Conservation (phyloP, 2,888 invertebrate genomes). For the Leptopilina myrica region DNA sequence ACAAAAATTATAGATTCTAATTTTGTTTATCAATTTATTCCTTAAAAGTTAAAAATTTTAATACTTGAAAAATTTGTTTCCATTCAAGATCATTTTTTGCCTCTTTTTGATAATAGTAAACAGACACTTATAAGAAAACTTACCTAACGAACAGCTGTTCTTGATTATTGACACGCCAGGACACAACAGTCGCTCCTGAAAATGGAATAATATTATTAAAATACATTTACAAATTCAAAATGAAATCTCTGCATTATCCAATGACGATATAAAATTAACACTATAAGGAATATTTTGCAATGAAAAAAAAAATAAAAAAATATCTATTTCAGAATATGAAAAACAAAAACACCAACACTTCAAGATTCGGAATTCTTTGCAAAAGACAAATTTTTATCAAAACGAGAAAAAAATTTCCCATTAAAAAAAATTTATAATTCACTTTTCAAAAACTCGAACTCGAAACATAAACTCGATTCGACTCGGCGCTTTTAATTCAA, state of each 20-base stretch:
- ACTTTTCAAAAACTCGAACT: slow-evolving; percentile 38
- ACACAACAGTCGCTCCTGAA: slow-evolving; percentile 96
- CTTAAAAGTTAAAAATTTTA: neutral
- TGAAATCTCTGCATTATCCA: neutral
- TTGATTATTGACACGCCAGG: slow-evolving; percentile 97
- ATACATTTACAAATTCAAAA: neutral
- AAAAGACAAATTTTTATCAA: too few relatives aligned
- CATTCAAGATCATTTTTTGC: neutral
- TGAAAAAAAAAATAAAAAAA: neutral
- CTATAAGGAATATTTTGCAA: neutral
- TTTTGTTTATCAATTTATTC: too few relatives aligned
- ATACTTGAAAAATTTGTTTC: neutral
- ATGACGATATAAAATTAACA: neutral
- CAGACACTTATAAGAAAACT: slow-evolving; percentile 64
- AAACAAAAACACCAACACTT: too few relatives aligned
- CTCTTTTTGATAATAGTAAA: neutral
- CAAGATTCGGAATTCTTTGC: neutral
- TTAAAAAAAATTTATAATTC: neutral
- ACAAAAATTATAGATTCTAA: too few relatives aligned
- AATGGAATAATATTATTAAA: slow-evolving; percentile 66
- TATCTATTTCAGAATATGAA: neutral
- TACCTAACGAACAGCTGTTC: slow-evolving; percentile 98
- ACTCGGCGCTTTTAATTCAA: slow-evolving; percentile 37
- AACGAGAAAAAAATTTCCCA: neutral
- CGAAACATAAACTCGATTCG: slow-evolving; percentile 38